Conservation (phyloP, 2,797 vertebrate genomes). For the Xiphorhynchus erythropygius region DNA sequence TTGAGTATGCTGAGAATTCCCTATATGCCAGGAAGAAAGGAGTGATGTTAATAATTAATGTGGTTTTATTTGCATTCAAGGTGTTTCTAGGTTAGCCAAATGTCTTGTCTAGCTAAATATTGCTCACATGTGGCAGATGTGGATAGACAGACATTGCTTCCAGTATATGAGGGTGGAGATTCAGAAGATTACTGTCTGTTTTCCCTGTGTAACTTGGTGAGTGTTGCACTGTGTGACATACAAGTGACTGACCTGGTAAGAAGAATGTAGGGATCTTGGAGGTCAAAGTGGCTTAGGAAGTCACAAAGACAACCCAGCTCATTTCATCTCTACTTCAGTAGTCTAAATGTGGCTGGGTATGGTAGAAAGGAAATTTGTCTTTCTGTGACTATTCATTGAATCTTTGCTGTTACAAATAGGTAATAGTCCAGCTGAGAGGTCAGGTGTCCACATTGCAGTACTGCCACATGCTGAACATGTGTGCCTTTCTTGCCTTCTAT, state of each 20-base stretch:
- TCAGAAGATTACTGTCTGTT: background rate
- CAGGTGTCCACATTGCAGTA: background rate
- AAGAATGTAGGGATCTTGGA: background rate
- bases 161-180: background rate
- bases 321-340: background rate
- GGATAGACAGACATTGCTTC: background rate
- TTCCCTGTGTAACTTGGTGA: background rate
- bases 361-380: background rate
- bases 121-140: rapidly evolving
- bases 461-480: rapidly evolving
- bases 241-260: background rate
- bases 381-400: background rate
- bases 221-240: background rate
- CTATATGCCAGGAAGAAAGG: background rate
- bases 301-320: background rate
- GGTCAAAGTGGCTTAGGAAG: background rate
- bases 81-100: background rate
- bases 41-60: background rate
- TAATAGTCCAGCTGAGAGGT: background rate
- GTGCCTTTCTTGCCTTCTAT: background rate
- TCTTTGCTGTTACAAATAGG: background rate
- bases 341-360: background rate
- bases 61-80: background rate
- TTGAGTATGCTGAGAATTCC: rapidly evolving
- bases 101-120: background rate